A percentile compares a stretch with the other conserved stretches of the same genome.
phyloP scores from a whole-genome alignment of 2,888 invertebrate species.

The Thymelicus acteon region DNA sequence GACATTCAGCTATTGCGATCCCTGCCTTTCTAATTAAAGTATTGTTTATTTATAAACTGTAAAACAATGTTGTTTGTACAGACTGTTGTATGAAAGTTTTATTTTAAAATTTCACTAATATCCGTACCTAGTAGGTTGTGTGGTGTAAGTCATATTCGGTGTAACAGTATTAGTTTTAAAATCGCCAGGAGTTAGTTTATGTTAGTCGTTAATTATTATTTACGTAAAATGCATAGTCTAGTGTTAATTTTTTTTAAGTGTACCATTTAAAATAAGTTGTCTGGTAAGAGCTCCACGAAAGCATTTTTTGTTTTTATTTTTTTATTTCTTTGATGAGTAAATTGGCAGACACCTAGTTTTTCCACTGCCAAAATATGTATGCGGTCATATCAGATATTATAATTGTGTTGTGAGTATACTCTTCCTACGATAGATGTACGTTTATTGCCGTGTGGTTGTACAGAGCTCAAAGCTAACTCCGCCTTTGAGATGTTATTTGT shows the following conservation, averaged over 20 bases:
- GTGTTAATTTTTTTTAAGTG: conserved; percentile 67
- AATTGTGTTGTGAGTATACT: conserved; percentile 72
- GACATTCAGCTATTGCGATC: not conserved
- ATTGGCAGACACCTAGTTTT: conserved; percentile 35
- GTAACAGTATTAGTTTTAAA: conserved; percentile 79
- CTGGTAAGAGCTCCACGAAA: conserved; percentile 47
- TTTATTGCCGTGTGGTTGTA: conserved; percentile 56
- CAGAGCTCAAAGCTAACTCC: conserved; percentile 68
- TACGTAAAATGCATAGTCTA: conserved; percentile 65
- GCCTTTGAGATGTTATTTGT: conserved; percentile 68
- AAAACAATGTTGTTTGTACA: conserved; percentile 64
- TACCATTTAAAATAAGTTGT: conserved; percentile 63
- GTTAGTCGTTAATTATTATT: conserved; percentile 81
- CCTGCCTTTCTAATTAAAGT: not conserved
- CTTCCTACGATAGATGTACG: conserved; percentile 49
- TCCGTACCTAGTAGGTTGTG: conserved; percentile 2
- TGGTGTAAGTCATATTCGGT: conserved; percentile 62
- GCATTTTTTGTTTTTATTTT: conserved; percentile 20
- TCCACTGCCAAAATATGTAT: conserved; percentile 56
- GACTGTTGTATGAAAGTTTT: conserved; percentile 52
- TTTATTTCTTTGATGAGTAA: conserved; percentile 18
- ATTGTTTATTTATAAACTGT: no score
- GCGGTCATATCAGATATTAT: conserved; percentile 64
- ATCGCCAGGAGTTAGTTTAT: conserved; percentile 78
- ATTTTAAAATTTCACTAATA: conserved; percentile 16